Base-by-base conservation (phyloP, 2,888 invertebrate genomes). In the Drosophila mettleri region DNA sequence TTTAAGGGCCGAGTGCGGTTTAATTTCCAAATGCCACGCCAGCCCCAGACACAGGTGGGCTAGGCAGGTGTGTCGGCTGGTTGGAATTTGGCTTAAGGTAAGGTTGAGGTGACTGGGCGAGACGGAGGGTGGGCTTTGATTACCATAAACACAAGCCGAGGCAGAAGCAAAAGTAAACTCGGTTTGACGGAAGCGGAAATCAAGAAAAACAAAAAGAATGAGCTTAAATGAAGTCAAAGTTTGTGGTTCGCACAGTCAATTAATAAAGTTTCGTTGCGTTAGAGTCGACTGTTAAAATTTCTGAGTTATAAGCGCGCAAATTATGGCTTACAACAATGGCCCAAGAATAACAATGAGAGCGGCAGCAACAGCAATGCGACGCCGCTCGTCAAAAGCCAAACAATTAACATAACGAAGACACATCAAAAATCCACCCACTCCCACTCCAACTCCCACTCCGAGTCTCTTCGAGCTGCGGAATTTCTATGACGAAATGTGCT, bases 371-470 rank as follows among this genome's bases (percentile, higher is more conserved):
- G 20, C 38, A 18, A 39, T 5, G 43, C 43, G 22, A 22, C 43
- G 24, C 43, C 71, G 61, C 60, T 57, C 59, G 65, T 62, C 81
- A 79, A 80, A 80, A 75, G 62, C 67, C 57, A 78, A 83, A 76
- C 89, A 89, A 89, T 89, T 89, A 89, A 86, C 88, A 82, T 88
- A 89, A 88, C 82, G 78, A 82, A 89, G 86, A 76, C 84, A 76
- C 77, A 88, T 87, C 45, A 29, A 89, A 87, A 84, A 78, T 70
- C 69, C 67, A 69, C 70, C 60, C 53, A 20, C 45, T 46, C 65
- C 49, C 36, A 2, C n/a, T n/a, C n/a, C n/a, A n/a, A n/a, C n/a
- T n/a, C n/a, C n/a, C n/a, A n/a, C n/a, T n/a, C n/a, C n/a, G 27
- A 5, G 22, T 36, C 55, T 29, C 55, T 55, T 53, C 3, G n/a